These are phyloP conservation scores for Drosophila saltans DNA, from an alignment of 1,140 invertebrate genomes.

Conservation along the genomic window DNA sequence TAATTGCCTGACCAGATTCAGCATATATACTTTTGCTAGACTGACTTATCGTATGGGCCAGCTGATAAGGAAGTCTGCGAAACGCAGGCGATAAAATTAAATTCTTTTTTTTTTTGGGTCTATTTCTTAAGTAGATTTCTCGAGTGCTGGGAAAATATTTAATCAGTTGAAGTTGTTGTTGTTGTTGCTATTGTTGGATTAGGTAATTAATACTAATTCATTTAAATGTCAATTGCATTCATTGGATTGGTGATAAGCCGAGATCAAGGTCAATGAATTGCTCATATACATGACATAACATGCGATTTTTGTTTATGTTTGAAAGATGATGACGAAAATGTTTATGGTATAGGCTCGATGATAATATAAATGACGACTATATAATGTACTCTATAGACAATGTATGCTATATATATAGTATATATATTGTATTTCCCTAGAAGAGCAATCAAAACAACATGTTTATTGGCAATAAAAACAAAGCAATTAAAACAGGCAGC, in stretches of 20 bases:
- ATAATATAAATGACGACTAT: background rate
- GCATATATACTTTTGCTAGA: background rate
- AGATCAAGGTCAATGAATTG: slow-evolving; percentile 54
- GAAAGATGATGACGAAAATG: background rate
- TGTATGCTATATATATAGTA: background rate
- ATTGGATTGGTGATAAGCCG: slow-evolving; percentile 35
- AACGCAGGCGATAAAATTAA: background rate
- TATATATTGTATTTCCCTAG: slow-evolving; percentile 1
- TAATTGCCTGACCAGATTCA: slow-evolving; percentile 18
- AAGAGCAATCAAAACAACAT: slow-evolving; percentile 51
- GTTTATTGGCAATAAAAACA: slow-evolving; percentile 66
- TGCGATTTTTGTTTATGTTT: slow-evolving; percentile 31
- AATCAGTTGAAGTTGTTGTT: slow-evolving; percentile 13
- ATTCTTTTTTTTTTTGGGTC: background rate
- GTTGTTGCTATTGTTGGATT: slow-evolving; percentile 20
- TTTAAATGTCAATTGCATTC: slow-evolving; percentile 5
- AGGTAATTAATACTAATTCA: slow-evolving; percentile 55
- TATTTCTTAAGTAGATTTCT: background rate
- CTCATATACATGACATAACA: slow-evolving; percentile 23
- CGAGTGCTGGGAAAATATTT: slow-evolving; percentile 29
- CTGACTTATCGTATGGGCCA: background rate
- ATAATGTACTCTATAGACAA: background rate
- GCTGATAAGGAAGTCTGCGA: slow-evolving; percentile 6
- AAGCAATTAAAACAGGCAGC: slow-evolving; percentile 69
- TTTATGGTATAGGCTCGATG: background rate